Base-by-base conservation (phyloP, 2,113 vertebrate species). In the Myiagra hebetior region DNA sequence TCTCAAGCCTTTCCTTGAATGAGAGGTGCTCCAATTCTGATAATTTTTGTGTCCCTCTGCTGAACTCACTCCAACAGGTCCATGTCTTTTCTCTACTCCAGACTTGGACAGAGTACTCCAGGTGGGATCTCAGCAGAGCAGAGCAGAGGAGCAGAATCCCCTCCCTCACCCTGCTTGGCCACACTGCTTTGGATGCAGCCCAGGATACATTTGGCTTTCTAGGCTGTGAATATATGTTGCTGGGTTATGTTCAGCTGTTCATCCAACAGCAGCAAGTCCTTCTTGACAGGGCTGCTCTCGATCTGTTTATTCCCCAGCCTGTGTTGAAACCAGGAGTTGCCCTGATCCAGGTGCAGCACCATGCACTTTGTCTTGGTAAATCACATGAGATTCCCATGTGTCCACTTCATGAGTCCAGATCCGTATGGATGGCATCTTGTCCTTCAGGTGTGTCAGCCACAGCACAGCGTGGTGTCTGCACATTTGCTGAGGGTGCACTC, bases 231-330 rank as follows among this genome's bases (percentile, higher is more conserved):
- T 27, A 6, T 18, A 13, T 3, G 3, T 76, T 18, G 18, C 31
- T 6, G 2, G 14, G 11, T 35, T 17, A 13, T 62, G n/a, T 47
- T 21, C 17, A 47, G 24, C n/a, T 41, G 69, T 42, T 56, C 56
- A 49, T 56, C 31, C 63, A 62, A 6, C 18, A 77, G 30, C 9
- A 23, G 35, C 30, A 41, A 31, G 22, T 33, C 12, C 31, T 69
- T 55, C 62, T 69, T 0, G 0, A 11, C 15, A 63, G 41, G 27
- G 22, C 35, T 77, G 35, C 35, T 70, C 41, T 69, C 1, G 0
- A 31, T 42, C 26, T 41, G 19, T 63, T 63, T 15, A 55, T 47
- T 9, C 13, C 15, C 12, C 31, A 37, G 18, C 7, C 26, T 49
- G 8, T 49, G 42, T 20, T 22, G 18, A 35, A 56, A 56, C 22